Base-by-base conservation (phyloP, 2,113 vertebrate species). In the Natator depressus region DNA sequence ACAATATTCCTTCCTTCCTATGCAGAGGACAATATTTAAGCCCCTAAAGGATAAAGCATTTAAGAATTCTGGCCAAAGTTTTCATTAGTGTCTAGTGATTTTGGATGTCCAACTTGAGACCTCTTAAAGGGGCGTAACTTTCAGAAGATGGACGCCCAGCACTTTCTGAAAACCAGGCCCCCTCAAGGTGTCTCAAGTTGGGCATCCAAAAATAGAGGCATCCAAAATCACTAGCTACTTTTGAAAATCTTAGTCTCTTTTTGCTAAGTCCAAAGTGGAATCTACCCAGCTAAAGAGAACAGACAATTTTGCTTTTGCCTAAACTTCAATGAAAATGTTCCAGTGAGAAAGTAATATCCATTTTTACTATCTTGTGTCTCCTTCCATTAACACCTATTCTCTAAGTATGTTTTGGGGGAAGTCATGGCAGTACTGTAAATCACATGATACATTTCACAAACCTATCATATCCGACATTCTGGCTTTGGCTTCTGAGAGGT, bases 401-500 rank as follows among this genome's bases (percentile, higher is more conserved):
- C 5, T 47, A 47, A 2, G 2, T 4, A 6, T 47, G 6, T 46
- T 25, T 3, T 2, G 1, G 42, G 29, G n/a, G 54, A 57, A 85
- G 42, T 69, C 17, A 54, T n/a, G 75, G 24, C 29, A 4, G 84
- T 50, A 29, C 20, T 55, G 80, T 24, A 57, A 53, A 65, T 42
- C 65, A 4, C 1, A 0, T 1, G 0, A n/a, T 1, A 80, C 1
- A 11, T 17, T 3, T 46, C 27, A 97, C 98, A 17, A 46, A 99
- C 98, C 98, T 98, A 97, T 98, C 95, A 98, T 27, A 78, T 98
- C 98, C 0, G 98, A 98, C 97, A 98, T 97, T 8, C 92, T 97
- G 97, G 97, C 84, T 22, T 98, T 98, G 82, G 97, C 96, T 54
- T 97, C 96, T 0, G 72, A 90, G 0, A 99, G 97, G 83, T 98